These are phyloP conservation scores for Elgaria multicarinata DNA, from an alignment of 2,113 vertebrate genomes.

Conservation along the genomic window DNA sequence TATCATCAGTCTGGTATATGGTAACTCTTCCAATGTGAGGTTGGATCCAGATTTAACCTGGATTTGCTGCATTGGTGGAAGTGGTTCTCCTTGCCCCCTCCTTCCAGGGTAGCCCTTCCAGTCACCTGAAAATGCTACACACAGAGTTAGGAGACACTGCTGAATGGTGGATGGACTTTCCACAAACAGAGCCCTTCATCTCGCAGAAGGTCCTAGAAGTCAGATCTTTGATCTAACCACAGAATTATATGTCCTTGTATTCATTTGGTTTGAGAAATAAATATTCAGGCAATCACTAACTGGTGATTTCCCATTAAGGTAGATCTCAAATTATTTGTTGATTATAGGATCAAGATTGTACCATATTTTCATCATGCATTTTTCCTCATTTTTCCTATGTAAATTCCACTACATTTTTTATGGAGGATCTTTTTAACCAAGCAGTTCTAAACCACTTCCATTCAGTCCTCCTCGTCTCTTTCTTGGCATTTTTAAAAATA, in stretches of 20 bases:
- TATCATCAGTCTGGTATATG: background rate
- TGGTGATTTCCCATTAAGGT: background rate
- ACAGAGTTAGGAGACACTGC: too few species aligned
- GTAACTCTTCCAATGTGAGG: background rate
- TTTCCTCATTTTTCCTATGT: background rate
- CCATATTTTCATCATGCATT: background rate
- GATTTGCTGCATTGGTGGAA: too few species aligned
- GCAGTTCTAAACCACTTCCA: background rate
- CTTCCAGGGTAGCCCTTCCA: too few species aligned
- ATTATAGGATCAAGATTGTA: background rate
- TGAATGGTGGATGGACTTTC: too few species aligned
- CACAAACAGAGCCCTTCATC: too few species aligned
- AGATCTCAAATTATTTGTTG: background rate
- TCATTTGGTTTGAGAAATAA: background rate
- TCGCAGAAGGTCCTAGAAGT: too few species aligned
- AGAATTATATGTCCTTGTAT: background rate
- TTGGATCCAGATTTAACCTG: too few species aligned
- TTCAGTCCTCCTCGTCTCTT: background rate
- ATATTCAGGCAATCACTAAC: background rate
- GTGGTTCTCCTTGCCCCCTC: too few species aligned
- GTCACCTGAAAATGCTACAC: too few species aligned
- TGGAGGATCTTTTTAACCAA: background rate
- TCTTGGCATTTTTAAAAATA: background rate
- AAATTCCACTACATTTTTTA: accelerated
- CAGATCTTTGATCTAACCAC: too few species aligned